Evolutionary conservation across 2,113 vertebrate species (phyloP).

Genomic region (Ciconia maguari): DNA sequence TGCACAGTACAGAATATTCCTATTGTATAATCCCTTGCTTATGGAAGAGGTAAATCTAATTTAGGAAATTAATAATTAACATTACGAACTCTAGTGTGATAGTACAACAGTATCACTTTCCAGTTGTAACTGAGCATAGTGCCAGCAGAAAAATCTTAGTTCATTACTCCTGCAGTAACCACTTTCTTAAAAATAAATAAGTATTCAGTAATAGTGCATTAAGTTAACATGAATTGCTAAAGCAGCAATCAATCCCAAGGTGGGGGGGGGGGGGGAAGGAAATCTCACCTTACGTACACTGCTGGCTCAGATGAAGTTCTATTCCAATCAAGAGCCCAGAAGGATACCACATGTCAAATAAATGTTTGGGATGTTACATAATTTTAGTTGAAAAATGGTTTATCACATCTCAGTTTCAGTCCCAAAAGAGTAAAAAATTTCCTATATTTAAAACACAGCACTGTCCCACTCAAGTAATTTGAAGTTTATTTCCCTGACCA

Average conservation of each 20-base stretch:
- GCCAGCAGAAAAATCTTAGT: neutral
- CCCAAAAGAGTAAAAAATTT: neutral
- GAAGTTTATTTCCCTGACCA: neutral
- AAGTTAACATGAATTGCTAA: neutral
- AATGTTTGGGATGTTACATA: neutral
- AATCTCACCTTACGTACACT: neutral
- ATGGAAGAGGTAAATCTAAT: neutral
- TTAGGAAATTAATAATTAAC: slow-evolving; percentile 18
- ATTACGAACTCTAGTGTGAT: neutral
- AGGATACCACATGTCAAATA: neutral
- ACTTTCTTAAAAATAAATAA: neutral
- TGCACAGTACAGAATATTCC: neutral
- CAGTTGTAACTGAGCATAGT: neutral
- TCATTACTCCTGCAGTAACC: neutral
- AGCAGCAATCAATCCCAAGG: neutral
- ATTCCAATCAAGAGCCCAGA: neutral
- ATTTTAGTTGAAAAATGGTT: neutral
- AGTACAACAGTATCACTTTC: neutral
- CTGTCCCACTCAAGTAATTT: neutral
- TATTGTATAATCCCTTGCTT: neutral
- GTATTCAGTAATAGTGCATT: no score
- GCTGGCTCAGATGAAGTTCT: neutral
- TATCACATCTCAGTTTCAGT: neutral
- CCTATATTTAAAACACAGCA: neutral
- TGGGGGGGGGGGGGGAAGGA: no score